Percentiles rank a stretch among this genome's conserved stretches.
These are phyloP conservation scores for Leucopsar rothschildi DNA, from an alignment of 2,113 vertebrate genomes.

Conservation along the genomic window DNA sequence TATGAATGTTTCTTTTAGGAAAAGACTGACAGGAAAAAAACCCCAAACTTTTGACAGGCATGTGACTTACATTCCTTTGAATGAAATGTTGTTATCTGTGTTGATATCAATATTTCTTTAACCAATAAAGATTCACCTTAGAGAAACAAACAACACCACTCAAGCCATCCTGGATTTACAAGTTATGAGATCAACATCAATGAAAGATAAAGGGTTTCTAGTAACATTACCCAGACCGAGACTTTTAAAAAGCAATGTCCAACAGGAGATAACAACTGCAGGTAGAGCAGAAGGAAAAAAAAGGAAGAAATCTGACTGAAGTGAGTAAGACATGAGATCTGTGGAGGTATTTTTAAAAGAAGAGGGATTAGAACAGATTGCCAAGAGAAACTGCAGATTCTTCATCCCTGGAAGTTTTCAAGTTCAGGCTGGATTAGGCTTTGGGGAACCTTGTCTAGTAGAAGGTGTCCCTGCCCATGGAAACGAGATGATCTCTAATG, in stretches of 20 bases:
- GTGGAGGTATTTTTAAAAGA: background rate
- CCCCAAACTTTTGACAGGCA: background rate
- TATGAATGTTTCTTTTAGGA: background rate
- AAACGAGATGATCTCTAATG: background rate
- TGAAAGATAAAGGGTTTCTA: background rate
- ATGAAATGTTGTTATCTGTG: background rate
- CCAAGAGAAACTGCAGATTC: background rate
- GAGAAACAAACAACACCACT: background rate
- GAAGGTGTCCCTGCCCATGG: too few species aligned
- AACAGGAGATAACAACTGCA: background rate
- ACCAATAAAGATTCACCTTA: background rate
- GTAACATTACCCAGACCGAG: background rate
- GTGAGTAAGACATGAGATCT: background rate
- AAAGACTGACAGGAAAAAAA: background rate
- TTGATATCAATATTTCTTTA: background rate
- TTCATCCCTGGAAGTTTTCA: background rate
- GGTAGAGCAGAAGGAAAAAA: background rate
- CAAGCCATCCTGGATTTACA: background rate
- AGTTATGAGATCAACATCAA: background rate
- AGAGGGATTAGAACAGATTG: background rate
- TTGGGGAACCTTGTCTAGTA: background rate
- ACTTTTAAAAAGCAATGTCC: background rate
- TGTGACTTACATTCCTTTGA: background rate
- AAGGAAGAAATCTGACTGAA: background rate
- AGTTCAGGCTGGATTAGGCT: fast-evolving